phyloP scores from a whole-genome alignment of 2,888 invertebrate genomes.

The Lepidocyrtinus sp. region DNA sequence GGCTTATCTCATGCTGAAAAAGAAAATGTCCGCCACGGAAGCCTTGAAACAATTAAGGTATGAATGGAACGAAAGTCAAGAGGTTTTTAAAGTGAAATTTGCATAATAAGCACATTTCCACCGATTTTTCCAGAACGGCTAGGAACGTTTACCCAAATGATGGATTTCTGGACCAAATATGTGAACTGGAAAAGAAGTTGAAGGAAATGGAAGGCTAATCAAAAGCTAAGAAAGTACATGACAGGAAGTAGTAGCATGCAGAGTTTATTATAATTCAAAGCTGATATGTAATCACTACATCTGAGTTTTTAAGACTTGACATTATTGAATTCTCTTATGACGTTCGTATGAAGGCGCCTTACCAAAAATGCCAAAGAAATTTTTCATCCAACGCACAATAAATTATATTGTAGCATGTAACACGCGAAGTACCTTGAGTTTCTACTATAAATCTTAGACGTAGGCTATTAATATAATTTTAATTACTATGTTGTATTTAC shows the following conservation, averaged over 20 bases:
- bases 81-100: background rate
- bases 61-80: slow-evolving; percentile 2
- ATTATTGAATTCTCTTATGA: no score
- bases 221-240: background rate
- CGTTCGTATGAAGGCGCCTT: no score
- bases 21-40: slow-evolving; percentile 50
- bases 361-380: background rate
- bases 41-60: slow-evolving; percentile 58
- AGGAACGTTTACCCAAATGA: slow-evolving; percentile 60
- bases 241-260: background rate
- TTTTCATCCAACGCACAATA: background rate
- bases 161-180: slow-evolving; percentile 58
- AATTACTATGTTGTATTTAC: background rate
- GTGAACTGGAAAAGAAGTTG: slow-evolving; percentile 44
- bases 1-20: slow-evolving; percentile 57
- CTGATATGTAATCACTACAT: background rate
- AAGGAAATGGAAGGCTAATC: slow-evolving; percentile 14
- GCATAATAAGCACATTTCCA: no score
- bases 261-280: slow-evolving; percentile 5
- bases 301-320: background rate
- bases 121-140: slow-evolving; percentile 34
- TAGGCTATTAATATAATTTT: no score
- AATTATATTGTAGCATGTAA: background rate
- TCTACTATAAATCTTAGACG: background rate
- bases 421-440: slow-evolving; percentile 1